Evolutionary conservation across 2,113 vertebrate genomes (phyloP), one percentile per base, ranked within the genome.

Genomic region (Nibea coibor): DNA sequence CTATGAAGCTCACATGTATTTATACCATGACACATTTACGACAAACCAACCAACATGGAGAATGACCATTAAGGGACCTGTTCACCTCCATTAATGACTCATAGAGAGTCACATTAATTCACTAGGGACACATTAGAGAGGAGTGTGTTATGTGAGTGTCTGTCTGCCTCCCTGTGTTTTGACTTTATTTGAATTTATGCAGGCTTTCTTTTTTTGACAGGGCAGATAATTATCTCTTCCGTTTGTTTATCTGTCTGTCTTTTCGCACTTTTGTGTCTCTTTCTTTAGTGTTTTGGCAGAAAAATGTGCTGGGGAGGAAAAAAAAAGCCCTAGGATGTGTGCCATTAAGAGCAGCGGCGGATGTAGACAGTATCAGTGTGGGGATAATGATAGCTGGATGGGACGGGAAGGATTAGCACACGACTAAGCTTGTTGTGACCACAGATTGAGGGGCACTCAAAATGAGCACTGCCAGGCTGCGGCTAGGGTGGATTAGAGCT

Each of bases 351-450:
- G 80, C 73, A 78, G 67, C 10, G 3, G 63, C 11, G 20, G 80
- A 78, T 63, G 57, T 75, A 83, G 88, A 90, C 88, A 71, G 86
- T 90, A 91, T 93, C 90, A 87, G 81, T 75, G 85, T 57, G 8
- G 80, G 82, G 87, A 94, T 91, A 89, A 91, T 85, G 87, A 85
- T 83, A 58, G 81, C 78, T 88, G 89, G 89, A 91, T 76, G 84
- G 84, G 80, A 81, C 82, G 75, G 80, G 15, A 53, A 65, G 84
- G 92, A 94, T 94, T 93, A 94, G 80, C 78, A 31, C 35, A 26
- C 15, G 20, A 83, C 88, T 93, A 90, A 94, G 75, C 91, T 91
- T 87, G 87, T 91, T 93, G 88, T 94, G 91, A 92, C 88, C 90
- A 92, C 92, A 93, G 94, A 93, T 93, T 90, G 91, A 51, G 19